Conservation (phyloP, 2,797 vertebrate species). For the Phoxinus dragarum region DNA sequence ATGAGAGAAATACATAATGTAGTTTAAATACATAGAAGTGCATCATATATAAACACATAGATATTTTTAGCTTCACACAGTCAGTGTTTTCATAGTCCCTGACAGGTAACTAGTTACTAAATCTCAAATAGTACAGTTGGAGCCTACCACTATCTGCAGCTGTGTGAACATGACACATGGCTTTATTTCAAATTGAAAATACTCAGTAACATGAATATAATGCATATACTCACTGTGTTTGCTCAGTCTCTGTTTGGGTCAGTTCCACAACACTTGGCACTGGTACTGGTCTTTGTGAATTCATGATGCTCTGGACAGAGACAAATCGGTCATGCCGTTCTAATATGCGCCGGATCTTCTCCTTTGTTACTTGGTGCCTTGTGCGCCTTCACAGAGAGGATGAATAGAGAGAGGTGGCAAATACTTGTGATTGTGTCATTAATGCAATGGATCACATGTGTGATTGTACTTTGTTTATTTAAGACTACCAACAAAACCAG, state of each 20-base stretch:
- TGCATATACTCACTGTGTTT: slow-evolving; percentile 76
- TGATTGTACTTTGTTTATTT: neutral
- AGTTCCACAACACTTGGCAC: slow-evolving; percentile 75
- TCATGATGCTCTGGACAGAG: slow-evolving; percentile 85
- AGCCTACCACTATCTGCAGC: neutral
- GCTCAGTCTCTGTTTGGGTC: slow-evolving; percentile 60
- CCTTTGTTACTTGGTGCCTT: slow-evolving; percentile 87
- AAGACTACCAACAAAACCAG: neutral
- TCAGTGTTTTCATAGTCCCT: neutral
- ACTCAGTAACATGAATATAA: neutral
- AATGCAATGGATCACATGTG: neutral
- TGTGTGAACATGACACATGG: neutral
- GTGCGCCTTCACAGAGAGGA: slow-evolving; percentile 79
- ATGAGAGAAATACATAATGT: neutral
- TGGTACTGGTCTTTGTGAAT: slow-evolving; percentile 72
- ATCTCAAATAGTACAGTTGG: neutral
- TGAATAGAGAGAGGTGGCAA: neutral
- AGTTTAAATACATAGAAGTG: neutral
- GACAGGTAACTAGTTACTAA: neutral
- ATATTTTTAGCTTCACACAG: neutral
- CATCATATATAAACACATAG: neutral
- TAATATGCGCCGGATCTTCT: slow-evolving; percentile 90
- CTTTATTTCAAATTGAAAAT: neutral
- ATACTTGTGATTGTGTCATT: neutral
- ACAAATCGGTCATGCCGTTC: slow-evolving; percentile 86